Conservation (phyloP, 1,140 invertebrate genomes). For the Drosophila aff. region DNA sequence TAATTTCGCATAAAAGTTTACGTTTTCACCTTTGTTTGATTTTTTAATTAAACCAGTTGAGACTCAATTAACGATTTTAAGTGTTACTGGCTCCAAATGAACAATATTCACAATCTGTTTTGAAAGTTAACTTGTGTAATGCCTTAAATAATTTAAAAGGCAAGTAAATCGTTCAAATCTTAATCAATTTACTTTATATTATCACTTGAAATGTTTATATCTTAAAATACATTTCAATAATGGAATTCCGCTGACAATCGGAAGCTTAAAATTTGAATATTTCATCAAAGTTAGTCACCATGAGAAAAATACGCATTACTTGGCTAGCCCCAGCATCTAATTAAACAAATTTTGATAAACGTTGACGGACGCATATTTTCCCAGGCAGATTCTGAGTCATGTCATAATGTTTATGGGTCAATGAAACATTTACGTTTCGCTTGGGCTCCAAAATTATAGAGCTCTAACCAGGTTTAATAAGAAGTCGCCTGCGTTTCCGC, state of each 20-base stretch:
- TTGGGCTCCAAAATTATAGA: constrained; percentile 23
- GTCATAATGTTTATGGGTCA: constrained; percentile 33
- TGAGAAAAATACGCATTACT: background rate
- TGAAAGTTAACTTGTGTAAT: background rate
- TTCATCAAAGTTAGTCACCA: constrained; percentile 15
- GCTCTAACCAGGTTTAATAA: constrained; percentile 36
- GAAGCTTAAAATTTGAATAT: constrained; percentile 6
- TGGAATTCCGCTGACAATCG: constrained; percentile 4
- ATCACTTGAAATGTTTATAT: background rate
- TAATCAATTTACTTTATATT: background rate
- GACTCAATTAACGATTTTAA: constrained; percentile 1
- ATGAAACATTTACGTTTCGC: constrained; percentile 23
- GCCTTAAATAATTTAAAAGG: too few species aligned
- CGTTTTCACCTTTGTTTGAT: constrained; percentile 28
- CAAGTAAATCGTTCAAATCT: background rate
- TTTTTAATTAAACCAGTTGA: constrained; percentile 29
- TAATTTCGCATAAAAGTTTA: constrained; percentile 22
- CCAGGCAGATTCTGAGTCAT: constrained; percentile 33
- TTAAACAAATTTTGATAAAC: constrained; percentile 36
- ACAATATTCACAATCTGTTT: constrained; percentile 8
- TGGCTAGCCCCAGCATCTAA: constrained; percentile 11
- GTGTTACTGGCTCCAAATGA: background rate
- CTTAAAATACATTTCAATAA: background rate
- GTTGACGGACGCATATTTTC: constrained; percentile 11
- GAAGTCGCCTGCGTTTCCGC: constrained; percentile 40